A percentile compares a stretch with the other conserved stretches of the same genome.
Conservation (phyloP, 2,797 vertebrate species). For the Enoplosus armatus region DNA sequence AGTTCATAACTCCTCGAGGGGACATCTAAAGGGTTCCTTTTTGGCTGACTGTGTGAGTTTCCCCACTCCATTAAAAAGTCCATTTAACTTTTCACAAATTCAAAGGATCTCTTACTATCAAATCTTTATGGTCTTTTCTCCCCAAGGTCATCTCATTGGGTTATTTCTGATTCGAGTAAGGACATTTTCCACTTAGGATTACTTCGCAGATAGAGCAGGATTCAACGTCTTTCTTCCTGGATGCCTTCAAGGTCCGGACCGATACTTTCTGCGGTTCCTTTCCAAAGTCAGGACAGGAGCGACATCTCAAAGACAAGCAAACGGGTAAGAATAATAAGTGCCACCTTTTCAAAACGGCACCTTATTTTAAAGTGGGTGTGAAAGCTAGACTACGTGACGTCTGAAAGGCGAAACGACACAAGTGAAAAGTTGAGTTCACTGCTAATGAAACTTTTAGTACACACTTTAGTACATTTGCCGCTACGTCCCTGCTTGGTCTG, state of each 20-base stretch:
- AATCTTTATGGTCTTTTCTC: background rate
- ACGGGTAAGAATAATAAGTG: background rate
- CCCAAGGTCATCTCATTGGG: background rate
- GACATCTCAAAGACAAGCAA: background rate
- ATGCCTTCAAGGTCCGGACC: background rate
- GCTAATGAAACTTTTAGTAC: background rate
- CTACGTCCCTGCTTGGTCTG: background rate
- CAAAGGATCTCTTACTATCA: constrained; percentile 12
- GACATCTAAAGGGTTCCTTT: background rate
- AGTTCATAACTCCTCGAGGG: constrained; percentile 19
- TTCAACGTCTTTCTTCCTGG: background rate
- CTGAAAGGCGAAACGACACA: background rate
- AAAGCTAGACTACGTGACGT: background rate
- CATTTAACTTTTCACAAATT: constrained; percentile 35
- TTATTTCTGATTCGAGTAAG: background rate
- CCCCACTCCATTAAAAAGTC: constrained; percentile 39
- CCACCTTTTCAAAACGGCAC: background rate
- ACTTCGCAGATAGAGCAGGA: background rate
- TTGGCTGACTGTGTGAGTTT: constrained; percentile 28
- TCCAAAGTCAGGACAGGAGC: background rate
- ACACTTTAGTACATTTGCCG: too few species aligned
- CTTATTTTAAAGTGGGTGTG: background rate
- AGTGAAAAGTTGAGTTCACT: background rate
- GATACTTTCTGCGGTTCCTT: background rate
- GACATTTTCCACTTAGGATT: background rate